Base-by-base conservation (phyloP, 1,140 invertebrate species). In the Sminthurides bifidus region DNA sequence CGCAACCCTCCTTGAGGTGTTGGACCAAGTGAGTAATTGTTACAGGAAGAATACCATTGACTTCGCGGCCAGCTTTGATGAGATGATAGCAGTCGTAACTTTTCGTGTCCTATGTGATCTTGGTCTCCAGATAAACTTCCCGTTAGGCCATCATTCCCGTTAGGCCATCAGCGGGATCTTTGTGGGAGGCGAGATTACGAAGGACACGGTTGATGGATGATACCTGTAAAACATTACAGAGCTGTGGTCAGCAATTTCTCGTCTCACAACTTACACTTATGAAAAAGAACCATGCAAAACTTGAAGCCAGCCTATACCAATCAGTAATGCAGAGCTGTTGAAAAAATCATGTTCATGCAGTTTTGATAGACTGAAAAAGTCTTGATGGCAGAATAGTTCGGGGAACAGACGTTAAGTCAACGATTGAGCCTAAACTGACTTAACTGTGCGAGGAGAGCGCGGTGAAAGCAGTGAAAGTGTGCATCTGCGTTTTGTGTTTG, bases 171-270 rank as follows among this genome's bases (percentile, higher is more conserved):
- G 29, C 40, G 29, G 71, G 69, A 67, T 91, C 87, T 65, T 91
- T 94, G 69, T 92, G 87, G 5, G 89, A 85, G 0, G 90, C 87
- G 52, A 97, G 76, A 73, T 95, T 96, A 38, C 92, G 79, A 58
- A 97, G 75, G n/a, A 97, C 92, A 61, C 92, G 84, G 74, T 96
- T 96, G 66, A 96, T 97, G n/a, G 92, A 96, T 6, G 92, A 97
- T 37, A 96, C 92, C 92, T 95, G 54, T 21, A 43, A 46, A 41
- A 10, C n/a, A n/a, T 8, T 10, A 48, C 8, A n/a, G 3, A 52
- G 26, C 29, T 14, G 27, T 19, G 43, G 12, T 35, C 49, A 37
- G 19, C 12, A 48, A 48, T 3, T n/a, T n/a, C n/a, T n/a, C n/a
- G n/a, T n/a, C n/a, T n/a, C n/a, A n/a, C n/a, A n/a, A n/a, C n/a